Base-by-base conservation (phyloP, 2,888 invertebrate genomes). In the Eilema depressum region DNA sequence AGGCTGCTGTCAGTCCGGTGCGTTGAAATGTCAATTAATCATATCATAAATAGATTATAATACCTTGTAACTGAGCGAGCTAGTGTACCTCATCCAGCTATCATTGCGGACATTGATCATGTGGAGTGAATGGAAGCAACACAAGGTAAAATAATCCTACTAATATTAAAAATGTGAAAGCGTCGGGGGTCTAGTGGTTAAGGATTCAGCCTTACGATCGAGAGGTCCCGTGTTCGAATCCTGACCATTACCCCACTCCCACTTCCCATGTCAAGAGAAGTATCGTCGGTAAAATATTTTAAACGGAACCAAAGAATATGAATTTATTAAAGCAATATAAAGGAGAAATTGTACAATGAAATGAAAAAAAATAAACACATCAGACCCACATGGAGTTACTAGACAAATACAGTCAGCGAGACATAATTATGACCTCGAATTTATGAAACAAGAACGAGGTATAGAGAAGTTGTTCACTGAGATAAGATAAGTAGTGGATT, bases 21-120 rank as follows among this genome's bases (percentile, higher is more conserved):
- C 63, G 77, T 77, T 79, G 85, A 84, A 81, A 84, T 78, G 83
- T 82, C 85, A 85, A 90, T 90, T 88, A 87, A 90, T 89, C 88
- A 89, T 85, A 37, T 70, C 68, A 66, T 79, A 82, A 86, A 85
- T 84, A 83, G 83, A 79, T 85, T 86, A 83, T 82, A 81, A 82
- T 85, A 78, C 78, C 74, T 81, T 78, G 82, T 82, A 69, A 82
- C 82, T 68, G 69, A 73, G 71, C 60, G 75, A 72, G 76, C 68
- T 73, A 77, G 73, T 74, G 81, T 83, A 84, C 83, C 78, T 79
- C 81, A 77, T 83, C 81, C 79, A 71, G 68, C 61, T 76, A 76
- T 74, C 82, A 78, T 74, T 76, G 81, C 74, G 74, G 60, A 70
- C 47, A 33, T 66, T 71, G 62, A 53, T 25, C 77, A 77, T 2